phyloP scores from a whole-genome alignment of 2,113 vertebrate genomes.

The Centropus bengalensis region DNA sequence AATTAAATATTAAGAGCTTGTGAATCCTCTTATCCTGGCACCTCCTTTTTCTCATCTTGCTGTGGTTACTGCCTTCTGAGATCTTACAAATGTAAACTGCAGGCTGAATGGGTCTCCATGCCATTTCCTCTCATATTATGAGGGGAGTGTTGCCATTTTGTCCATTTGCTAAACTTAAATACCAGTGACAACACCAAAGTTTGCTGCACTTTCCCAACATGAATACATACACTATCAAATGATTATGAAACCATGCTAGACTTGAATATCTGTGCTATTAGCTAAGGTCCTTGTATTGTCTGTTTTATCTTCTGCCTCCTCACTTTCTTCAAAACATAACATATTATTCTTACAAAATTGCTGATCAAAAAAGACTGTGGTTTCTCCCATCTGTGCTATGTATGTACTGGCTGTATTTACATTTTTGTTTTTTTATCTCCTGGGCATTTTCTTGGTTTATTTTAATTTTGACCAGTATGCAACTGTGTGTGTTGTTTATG shows the following conservation, averaged over 20 bases:
- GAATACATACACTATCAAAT: neutral
- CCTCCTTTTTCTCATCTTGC: neutral
- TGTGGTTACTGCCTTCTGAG: neutral
- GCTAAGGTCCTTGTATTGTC: neutral
- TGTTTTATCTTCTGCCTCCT: neutral
- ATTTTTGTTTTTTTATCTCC: neutral
- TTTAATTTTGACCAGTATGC: conserved; percentile 29
- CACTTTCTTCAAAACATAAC: neutral
- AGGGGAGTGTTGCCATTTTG: neutral
- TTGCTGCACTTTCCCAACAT: neutral
- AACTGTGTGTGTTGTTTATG: neutral
- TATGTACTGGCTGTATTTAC: neutral
- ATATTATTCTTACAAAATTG: neutral
- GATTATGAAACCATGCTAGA: neutral
- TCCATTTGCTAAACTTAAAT: neutral
- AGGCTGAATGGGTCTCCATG: neutral
- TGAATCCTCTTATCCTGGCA: rapidly evolving
- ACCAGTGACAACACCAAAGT: neutral
- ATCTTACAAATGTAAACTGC: neutral
- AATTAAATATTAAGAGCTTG: conserved; percentile 1
- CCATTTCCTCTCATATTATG: neutral
- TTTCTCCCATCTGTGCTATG: neutral
- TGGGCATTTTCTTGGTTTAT: conserved; percentile 27
- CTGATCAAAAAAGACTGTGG: neutral
- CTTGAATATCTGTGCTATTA: neutral